These are phyloP conservation scores for Enteromius afrohamiltoni DNA, from an alignment of 2,797 vertebrate species.

Conservation along the genomic window DNA sequence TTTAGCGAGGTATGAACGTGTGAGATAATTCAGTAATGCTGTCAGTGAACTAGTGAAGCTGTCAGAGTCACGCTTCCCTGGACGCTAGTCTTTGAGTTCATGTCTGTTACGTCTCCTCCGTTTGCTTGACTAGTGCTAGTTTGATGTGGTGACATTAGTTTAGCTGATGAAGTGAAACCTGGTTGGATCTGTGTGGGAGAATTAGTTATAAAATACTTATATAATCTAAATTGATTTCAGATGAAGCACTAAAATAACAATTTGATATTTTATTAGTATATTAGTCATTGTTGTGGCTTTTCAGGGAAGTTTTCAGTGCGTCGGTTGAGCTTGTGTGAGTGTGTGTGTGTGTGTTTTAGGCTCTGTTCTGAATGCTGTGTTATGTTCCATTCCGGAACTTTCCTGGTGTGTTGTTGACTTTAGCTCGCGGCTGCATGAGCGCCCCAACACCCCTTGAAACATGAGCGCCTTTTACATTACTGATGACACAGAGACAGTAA, in stretches of 20 bases:
- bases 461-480: neutral
- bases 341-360: neutral
- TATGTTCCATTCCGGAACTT: constrained; percentile 18
- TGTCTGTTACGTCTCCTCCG: neutral
- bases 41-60: neutral
- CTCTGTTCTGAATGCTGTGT: constrained; percentile 32
- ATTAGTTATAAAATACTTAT: no score
- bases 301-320: neutral
- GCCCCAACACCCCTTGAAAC: constrained; percentile 2
- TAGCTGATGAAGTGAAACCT: neutral
- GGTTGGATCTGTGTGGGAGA: neutral
- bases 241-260: no score
- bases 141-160: neutral
- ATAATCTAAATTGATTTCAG: no score
- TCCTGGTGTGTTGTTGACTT: constrained; percentile 24
- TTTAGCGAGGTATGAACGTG: neutral
- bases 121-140: neutral
- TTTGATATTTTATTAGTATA: no score
- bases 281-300: neutral
- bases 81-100: neutral
- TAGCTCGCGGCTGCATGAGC: constrained; percentile 1
- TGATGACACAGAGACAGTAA: constrained; percentile 18
- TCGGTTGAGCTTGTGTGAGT: neutral
- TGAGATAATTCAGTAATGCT: neutral
- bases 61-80: neutral